Percentiles rank a stretch among this genome's conserved stretches.
phyloP scores from a whole-genome alignment of 2,888 invertebrate species.

The Rhamnusium bicolor region DNA sequence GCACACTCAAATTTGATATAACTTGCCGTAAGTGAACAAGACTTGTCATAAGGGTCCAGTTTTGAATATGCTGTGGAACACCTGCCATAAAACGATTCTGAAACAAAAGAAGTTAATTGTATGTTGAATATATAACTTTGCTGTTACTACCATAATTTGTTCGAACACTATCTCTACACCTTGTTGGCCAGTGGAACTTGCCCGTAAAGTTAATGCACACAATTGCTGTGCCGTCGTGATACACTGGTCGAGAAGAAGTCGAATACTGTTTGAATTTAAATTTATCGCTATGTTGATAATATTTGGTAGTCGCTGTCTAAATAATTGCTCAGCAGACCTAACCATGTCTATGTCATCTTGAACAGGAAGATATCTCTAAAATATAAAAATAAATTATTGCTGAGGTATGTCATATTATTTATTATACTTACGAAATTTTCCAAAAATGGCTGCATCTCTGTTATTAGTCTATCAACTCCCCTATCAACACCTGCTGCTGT shows the following conservation, averaged over 20 bases:
- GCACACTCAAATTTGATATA: constrained; percentile 61
- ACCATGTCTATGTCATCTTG: constrained; percentile 67
- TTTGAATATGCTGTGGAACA: constrained; percentile 64
- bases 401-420: background rate
- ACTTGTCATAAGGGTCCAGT: constrained; percentile 64
- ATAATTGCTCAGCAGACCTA: constrained; percentile 63
- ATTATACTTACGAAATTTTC: constrained; percentile 69
- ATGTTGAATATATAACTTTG: background rate
- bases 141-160: constrained; percentile 65
- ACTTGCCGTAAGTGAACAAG: constrained; percentile 61
- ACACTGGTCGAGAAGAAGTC: constrained; percentile 61
- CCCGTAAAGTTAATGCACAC: constrained; percentile 63
- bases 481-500: constrained; percentile 68
- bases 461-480: constrained; percentile 70
- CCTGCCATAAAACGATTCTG: constrained; percentile 64
- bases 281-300: constrained; percentile 59
- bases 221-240: constrained; percentile 60
- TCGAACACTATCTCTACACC: constrained; percentile 68
- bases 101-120: constrained; percentile 25
- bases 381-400: constrained; percentile 30
- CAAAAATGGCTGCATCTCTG: constrained; percentile 70
- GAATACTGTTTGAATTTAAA: constrained; percentile 58
- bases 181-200: constrained; percentile 67
- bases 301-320: constrained; percentile 64
- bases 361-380: constrained; percentile 62